Conservation (phyloP, 2,797 vertebrate species). For the Rhabdomys pumilio region DNA sequence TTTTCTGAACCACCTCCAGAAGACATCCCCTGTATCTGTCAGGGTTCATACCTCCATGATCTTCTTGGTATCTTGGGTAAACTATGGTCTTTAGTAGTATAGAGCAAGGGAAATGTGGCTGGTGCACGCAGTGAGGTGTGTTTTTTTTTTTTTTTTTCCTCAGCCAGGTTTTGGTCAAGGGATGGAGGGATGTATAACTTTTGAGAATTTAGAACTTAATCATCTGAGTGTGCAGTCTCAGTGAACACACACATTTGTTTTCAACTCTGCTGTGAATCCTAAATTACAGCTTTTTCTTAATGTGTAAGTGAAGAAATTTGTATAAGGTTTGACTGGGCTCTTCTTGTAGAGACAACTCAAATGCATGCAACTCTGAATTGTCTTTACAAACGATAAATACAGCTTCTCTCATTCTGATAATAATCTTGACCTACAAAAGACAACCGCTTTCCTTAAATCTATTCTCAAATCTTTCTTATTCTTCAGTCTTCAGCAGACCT, state of each 20-base stretch:
- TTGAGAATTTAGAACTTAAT: constrained; percentile 12
- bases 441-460: not conserved
- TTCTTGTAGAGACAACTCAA: constrained; percentile 30
- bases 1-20: not conserved
- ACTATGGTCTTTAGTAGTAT: constrained; percentile 6
- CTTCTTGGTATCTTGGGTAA: not conserved
- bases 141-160: not conserved
- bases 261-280: not conserved
- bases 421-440: constrained; percentile 44
- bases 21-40: not conserved
- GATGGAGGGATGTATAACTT: not conserved
- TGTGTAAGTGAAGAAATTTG: not conserved
- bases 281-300: constrained; percentile 25
- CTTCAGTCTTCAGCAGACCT: not conserved
- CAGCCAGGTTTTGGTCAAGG: not conserved
- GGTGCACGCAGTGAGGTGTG: not conserved
- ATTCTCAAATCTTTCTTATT: constrained; percentile 44
- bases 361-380: not conserved
- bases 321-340: constrained; percentile 25
- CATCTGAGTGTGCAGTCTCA: not conserved
- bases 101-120: not conserved
- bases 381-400: constrained; percentile 49
- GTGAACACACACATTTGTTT: not conserved
- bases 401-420: constrained; percentile 8
- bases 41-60: not conserved